A percentile compares a stretch with the other conserved stretches of the same genome.
Conservation (phyloP, 2,797 vertebrate species). For the Chiloscyllium punctatum region DNA sequence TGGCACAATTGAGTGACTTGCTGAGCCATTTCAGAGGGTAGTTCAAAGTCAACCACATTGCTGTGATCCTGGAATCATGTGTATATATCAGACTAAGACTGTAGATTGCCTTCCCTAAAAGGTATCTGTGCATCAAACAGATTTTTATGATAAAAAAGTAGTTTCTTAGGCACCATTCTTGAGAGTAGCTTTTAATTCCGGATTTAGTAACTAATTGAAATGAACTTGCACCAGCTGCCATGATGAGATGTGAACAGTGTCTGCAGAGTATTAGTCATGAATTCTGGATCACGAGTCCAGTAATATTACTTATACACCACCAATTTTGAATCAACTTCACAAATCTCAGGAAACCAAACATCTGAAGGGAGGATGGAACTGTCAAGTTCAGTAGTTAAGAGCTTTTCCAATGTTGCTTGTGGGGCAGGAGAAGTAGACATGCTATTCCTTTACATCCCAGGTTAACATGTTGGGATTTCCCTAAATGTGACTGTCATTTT, state of each 20-base stretch:
- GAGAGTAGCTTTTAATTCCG: not conserved
- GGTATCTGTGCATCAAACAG: not conserved
- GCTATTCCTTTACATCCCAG: not conserved
- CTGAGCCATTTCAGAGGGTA: not conserved
- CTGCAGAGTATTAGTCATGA: not conserved
- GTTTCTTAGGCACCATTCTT: not conserved
- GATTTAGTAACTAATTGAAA: not conserved
- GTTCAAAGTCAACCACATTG: not conserved
- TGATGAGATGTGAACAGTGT: not conserved
- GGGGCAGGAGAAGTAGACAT: not conserved
- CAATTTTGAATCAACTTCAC: not conserved
- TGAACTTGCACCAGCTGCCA: not conserved
- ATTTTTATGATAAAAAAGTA: not conserved
- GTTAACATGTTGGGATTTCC: not conserved
- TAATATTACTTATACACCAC: not conserved
- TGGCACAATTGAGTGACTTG: not conserved
- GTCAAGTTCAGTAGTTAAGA: not conserved
- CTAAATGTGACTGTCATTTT: not conserved
- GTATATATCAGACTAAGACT: not conserved
- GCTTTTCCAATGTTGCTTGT: not conserved
- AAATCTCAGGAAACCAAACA: not conserved
- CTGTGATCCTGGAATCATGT: not conserved
- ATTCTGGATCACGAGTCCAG: not conserved
- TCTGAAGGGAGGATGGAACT: not conserved
- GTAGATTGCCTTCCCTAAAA: not conserved